Evolutionary conservation across 2,113 vertebrate species (phyloP).

Genomic region (Lamprotornis superbus): DNA sequence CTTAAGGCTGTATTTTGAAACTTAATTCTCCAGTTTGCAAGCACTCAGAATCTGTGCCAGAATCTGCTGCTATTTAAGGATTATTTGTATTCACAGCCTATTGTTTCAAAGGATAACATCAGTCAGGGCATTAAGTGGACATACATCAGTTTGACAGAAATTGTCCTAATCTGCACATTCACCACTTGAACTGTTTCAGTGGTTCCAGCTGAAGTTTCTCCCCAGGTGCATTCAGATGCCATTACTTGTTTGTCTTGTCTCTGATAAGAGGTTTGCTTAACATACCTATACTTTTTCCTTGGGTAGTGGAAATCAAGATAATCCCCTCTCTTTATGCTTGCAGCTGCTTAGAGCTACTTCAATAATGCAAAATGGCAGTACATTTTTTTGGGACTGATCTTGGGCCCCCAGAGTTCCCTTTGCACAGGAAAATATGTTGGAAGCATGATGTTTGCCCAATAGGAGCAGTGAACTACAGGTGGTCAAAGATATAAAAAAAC

Average conservation of each 20-base stretch:
- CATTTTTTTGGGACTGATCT: background rate
- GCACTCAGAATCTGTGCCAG: background rate
- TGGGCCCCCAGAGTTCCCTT: background rate
- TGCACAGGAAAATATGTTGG: background rate
- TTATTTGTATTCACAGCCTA: background rate
- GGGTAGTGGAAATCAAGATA: background rate
- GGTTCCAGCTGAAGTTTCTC: background rate
- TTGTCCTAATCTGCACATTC: background rate
- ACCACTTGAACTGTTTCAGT: background rate
- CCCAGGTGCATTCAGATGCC: background rate
- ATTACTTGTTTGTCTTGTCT: background rate
- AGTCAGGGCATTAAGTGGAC: background rate
- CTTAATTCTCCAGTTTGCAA: background rate
- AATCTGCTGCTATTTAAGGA: background rate
- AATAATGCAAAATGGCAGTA: background rate
- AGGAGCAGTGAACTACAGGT: background rate
- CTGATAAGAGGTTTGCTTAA: background rate
- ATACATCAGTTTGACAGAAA: background rate
- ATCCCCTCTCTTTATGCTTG: background rate
- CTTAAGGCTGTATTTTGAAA: background rate
- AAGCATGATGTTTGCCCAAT: background rate
- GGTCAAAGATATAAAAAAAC: background rate
- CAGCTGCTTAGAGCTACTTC: background rate
- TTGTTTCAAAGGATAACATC: background rate
- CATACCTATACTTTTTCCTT: accelerated